phyloP scores from a whole-genome alignment of 2,113 vertebrate genomes.

The Brienomyrus brachyistius region DNA sequence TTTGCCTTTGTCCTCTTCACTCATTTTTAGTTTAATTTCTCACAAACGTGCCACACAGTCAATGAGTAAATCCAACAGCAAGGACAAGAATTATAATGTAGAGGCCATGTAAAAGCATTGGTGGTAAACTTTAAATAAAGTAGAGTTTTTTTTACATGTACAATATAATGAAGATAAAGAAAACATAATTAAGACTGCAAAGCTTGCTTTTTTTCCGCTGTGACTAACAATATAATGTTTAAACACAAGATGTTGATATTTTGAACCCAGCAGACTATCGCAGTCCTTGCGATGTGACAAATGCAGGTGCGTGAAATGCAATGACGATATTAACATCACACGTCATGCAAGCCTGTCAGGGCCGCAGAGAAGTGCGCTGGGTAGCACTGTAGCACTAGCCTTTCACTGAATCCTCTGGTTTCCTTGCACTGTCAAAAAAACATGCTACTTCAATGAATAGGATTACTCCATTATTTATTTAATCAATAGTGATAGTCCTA shows the following conservation, averaged over 20 bases:
- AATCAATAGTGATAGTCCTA: background rate
- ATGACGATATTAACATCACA: background rate
- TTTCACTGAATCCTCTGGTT: background rate
- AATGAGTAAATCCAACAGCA: background rate
- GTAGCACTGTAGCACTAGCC: too few relatives aligned
- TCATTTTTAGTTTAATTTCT: background rate
- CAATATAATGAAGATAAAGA: background rate
- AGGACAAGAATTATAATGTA: background rate
- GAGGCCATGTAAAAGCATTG: background rate
- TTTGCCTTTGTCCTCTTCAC: background rate
- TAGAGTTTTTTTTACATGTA: background rate
- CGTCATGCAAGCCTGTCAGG: background rate
- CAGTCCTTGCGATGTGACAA: background rate
- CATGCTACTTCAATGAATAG: background rate
- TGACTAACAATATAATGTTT: background rate
- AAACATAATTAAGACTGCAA: background rate
- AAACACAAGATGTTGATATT: background rate
- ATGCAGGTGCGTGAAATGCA: background rate
- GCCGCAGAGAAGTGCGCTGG: background rate
- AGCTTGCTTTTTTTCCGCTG: background rate
- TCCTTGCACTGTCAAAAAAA: background rate
- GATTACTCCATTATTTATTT: background rate
- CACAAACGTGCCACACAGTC: background rate
- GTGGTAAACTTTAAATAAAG: background rate
- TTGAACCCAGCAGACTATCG: background rate